Base-by-base conservation (phyloP, 64 coral and sea anemone species). In the Montipora efflorescens region DNA sequence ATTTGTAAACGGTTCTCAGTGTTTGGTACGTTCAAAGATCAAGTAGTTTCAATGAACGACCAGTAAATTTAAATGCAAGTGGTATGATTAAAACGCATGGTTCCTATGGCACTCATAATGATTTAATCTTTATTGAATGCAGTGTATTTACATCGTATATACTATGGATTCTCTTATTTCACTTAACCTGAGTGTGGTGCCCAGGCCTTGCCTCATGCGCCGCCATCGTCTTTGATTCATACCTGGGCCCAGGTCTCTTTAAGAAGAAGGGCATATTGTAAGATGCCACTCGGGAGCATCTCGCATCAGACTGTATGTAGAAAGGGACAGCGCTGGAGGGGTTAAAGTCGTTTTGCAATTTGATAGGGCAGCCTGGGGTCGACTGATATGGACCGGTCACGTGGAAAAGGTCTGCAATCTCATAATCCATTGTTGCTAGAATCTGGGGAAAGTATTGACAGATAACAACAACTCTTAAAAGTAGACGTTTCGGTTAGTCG, bases 131-230 rank as follows among this genome's bases (percentile, higher is more conserved):
- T 36, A 36, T 36, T 36, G 36, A 36, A 36, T 36, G 36, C 36
- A 36, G 36, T 2, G 36, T 36, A 36, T 36, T 36, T 36, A 36
- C 36, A 36, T 36, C 36, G 36, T 36, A 36, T 36, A 36, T 36
- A 36, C 36, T 36, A 36, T 2, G 36, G 36, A 36, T 36, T 2
- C 36, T 36, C 36, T 36, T 36, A 36, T 36, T 36, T 36, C 36
- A 36, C 36, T 3, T 80, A 77, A 95, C 94, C 83, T 95, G 89
- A 20, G 87, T 79, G 69, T 95, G 94, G 74, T 95, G 94, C 20
- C 94, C 94, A 92, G 94, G 94, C 52, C 81, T 91, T 16, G 81
- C 89, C 64, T 95, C 94, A 44, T 95, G 94, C 1, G 94, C 89
- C 25, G 84, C 87, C 25, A 92, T 13, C 4, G 67, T 66, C 15